phyloP scores from a whole-genome alignment of 2,113 vertebrate genomes.

The Percopsis transmontana region DNA sequence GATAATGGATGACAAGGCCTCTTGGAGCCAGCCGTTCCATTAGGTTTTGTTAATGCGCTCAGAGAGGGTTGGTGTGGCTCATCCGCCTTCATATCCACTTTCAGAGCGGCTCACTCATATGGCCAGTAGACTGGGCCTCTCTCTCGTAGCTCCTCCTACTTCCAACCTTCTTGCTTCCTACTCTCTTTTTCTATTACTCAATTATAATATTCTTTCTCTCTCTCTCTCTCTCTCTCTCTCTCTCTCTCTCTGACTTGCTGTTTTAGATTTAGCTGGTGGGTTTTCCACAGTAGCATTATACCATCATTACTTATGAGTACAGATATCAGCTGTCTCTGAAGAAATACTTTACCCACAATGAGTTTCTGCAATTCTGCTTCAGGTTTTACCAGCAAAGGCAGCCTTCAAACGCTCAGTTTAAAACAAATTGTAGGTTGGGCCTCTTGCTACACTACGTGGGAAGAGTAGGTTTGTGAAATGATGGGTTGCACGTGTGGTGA shows the following conservation, averaged over 20 bases:
- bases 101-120: conserved; percentile 65
- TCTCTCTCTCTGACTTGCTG: conserved; percentile 10
- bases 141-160: conserved; percentile 16
- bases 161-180: neutral
- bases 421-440: neutral
- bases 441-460: conserved; percentile 20
- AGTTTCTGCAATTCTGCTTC: neutral
- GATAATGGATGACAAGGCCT: conserved; percentile 78
- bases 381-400: neutral
- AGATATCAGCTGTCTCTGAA: conserved; percentile 43
- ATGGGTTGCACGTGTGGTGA: neutral
- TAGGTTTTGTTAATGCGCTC: conserved; percentile 80
- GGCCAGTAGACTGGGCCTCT: conserved; percentile 30
- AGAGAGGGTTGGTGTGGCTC: conserved; percentile 69
- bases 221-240: neutral
- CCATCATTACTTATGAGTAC: conserved; percentile 38
- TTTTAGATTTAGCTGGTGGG: conserved; percentile 34
- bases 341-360: conserved; percentile 5
- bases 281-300: conserved; percentile 25
- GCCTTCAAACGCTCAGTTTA: neutral
- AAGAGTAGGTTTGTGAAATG: conserved; percentile 58
- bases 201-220: conserved; percentile 19
- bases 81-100: conserved; percentile 74
- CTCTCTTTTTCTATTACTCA: conserved; percentile 3
- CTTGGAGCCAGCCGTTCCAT: conserved; percentile 79